Percentiles rank a stretch among this genome's conserved stretches.
phyloP scores from a whole-genome alignment of 2,113 vertebrate species.

The Mobula hypostoma region DNA sequence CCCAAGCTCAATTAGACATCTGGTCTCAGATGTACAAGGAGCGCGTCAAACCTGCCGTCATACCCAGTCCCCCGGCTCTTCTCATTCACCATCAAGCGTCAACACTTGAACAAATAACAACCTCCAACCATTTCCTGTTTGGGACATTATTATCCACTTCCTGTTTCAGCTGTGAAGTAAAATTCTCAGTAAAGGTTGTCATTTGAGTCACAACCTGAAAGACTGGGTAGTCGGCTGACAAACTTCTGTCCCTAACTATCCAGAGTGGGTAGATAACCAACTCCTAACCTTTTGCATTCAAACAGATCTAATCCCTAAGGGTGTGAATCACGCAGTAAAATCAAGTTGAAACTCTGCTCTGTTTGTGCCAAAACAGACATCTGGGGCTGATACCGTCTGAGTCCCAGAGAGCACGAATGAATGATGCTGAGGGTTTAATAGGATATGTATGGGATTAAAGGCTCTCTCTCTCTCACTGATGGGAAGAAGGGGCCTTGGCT shows the following conservation, averaged over 20 bases:
- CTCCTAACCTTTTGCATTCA: neutral
- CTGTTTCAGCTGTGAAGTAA: slow-evolving; percentile 19
- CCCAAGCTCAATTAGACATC: neutral
- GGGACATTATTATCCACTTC: slow-evolving; percentile 2
- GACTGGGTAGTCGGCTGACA: neutral
- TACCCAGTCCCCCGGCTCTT: neutral
- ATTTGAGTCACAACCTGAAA: neutral
- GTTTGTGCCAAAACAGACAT: neutral
- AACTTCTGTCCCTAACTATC: too few relatives aligned
- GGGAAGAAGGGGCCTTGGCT: too few relatives aligned
- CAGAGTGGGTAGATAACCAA: neutral
- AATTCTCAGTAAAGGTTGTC: neutral
- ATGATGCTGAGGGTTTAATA: neutral
- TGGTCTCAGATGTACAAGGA: neutral
- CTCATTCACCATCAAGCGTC: neutral
- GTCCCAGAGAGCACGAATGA: neutral
- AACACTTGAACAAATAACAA: slow-evolving; percentile 32
- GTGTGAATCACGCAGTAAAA: neutral
- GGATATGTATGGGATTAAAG: neutral
- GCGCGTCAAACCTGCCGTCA: neutral
- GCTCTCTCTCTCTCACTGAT: neutral
- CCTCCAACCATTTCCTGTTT: slow-evolving; percentile 35
- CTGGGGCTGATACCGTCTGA: neutral
- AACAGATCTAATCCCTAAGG: neutral
- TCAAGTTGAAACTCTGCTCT: neutral